Conservation (phyloP, 2,113 vertebrate genomes). For the Opisthocomus hoazin region DNA sequence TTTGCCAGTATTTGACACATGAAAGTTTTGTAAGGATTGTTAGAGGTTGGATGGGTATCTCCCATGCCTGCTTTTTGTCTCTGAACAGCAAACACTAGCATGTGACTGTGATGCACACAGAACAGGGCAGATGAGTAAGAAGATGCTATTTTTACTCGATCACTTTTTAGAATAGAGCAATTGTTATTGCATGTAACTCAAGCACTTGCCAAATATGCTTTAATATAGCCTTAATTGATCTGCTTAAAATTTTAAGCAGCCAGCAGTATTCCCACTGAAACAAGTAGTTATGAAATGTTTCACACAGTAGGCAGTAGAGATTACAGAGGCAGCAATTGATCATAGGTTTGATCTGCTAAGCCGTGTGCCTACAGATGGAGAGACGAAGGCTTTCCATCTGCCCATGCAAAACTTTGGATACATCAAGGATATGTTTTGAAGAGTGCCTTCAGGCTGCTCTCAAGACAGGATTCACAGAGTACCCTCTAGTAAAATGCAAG, state of each 20-base stretch:
- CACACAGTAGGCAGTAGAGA: neutral
- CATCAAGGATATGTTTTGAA: conserved; percentile 22
- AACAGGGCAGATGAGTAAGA: conserved; percentile 49
- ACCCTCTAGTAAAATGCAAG: conserved; percentile 1
- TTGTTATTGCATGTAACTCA: conserved; percentile 48
- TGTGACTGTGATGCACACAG: conserved; percentile 37
- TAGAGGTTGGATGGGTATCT: neutral
- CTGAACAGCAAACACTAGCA: conserved; percentile 33
- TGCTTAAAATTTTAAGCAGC: conserved; percentile 38
- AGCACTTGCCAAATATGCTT: conserved; percentile 36
- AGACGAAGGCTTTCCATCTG: conserved; percentile 32
- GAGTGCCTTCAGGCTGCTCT: neutral
- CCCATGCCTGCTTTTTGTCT: conserved; percentile 27
- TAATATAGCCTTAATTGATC: conserved; percentile 49
- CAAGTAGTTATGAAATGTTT: conserved; percentile 16
- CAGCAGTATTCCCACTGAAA: conserved; percentile 35
- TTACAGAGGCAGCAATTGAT: neutral
- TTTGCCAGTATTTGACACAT: neutral
- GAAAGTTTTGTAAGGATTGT: conserved; percentile 6
- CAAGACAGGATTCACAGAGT: neutral
- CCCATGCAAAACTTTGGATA: neutral
- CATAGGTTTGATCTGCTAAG: neutral
- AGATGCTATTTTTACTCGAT: conserved; percentile 39
- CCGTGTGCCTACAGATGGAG: conserved; percentile 25
- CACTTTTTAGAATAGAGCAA: conserved; percentile 29